A percentile compares a stretch with the other conserved stretches of the same genome.
Evolutionary conservation across 1,140 invertebrate species (phyloP).

Genomic region (Zaprionus capensis): DNA sequence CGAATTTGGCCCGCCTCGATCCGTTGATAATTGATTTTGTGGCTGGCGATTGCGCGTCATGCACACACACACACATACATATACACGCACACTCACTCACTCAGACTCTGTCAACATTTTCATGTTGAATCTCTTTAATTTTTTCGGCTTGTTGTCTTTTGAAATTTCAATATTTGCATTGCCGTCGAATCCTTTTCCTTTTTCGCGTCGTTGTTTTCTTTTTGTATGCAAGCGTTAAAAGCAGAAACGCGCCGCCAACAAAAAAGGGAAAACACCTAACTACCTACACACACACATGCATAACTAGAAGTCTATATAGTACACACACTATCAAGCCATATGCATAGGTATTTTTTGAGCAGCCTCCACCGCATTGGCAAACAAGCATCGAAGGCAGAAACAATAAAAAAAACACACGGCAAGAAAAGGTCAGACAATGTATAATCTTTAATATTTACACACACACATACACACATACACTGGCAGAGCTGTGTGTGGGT

Average conservation of each 20-base stretch:
- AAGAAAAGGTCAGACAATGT: slow-evolving; percentile 57
- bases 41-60: slow-evolving; percentile 62
- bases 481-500: slow-evolving; percentile 44
- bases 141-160: slow-evolving; percentile 42
- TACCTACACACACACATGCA: slow-evolving; percentile 12
- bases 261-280: slow-evolving; percentile 18
- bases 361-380: slow-evolving; percentile 73
- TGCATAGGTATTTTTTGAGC: not conserved
- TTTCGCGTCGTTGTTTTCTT: slow-evolving; percentile 25
- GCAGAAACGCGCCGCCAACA: slow-evolving; percentile 51
- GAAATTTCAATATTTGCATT: slow-evolving; percentile 71
- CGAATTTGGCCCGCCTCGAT: slow-evolving; percentile 11
- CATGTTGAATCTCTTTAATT: not conserved
- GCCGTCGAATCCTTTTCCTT: slow-evolving; percentile 67
- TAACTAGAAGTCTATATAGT: slow-evolving; percentile 5
- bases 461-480: not conserved
- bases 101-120: slow-evolving; percentile 30
- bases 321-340: not conserved
- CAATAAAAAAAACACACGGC: slow-evolving; percentile 22
- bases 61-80: slow-evolving; percentile 24
- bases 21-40: slow-evolving; percentile 84
- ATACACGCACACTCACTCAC: slow-evolving; percentile 7
- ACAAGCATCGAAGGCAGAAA: slow-evolving; percentile 55
- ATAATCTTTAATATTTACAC: slow-evolving; percentile 68
- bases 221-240: slow-evolving; percentile 54